Base-by-base conservation (phyloP, 23 tunicate species). In the Oikopleura vanhoeffeni region DNA sequence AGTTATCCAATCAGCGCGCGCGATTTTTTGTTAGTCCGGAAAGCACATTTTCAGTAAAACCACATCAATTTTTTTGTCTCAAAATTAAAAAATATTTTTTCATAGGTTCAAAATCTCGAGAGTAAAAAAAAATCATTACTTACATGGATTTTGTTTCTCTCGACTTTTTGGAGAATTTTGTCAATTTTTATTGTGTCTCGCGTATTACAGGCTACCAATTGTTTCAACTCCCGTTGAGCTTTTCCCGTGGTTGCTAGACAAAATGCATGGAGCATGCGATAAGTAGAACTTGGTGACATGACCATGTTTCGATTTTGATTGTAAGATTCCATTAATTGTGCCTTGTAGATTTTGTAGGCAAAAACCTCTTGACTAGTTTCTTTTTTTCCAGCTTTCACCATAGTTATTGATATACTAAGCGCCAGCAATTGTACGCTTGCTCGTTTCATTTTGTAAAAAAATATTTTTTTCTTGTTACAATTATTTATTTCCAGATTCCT, bases 341-440 rank as follows among this genome's bases (percentile, higher is more conserved):
- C 79, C 34, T 71, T 71, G 79, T 71, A 71, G 38, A 71, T 28
- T 71, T 71, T 71, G 38, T 13, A 71, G 38, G 79, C 79, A 30
- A 71, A 71, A 18, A 18, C 79, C 2, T 71, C 79, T 38, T 71
- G 79, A 13, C 18, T 49, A 49, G 13, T 49, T 24, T 8, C 64
- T 24, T 49, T 49, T 49, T 13, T 49, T 49, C 64, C 18, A 13
- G 64, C 64, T 24, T 13, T 49, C 13, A 24, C 64, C 64, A 49
- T 49, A 8, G 64, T 49, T n/a, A n/a, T n/a, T n/a, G n/a, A n/a
- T n/a, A n/a, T n/a, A 13, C 24, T 13, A 13, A 49, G 13, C 24
- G 64, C 64, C 64, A 49, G 13, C 24, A 49, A 24, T 49, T 49
- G 64, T 8, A 49, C 24, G 24, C 64, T 49, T 49, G 24, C 18